Evolutionary conservation across 2,888 invertebrate genomes (phyloP).

Genomic region (Panzeria rudis): DNA sequence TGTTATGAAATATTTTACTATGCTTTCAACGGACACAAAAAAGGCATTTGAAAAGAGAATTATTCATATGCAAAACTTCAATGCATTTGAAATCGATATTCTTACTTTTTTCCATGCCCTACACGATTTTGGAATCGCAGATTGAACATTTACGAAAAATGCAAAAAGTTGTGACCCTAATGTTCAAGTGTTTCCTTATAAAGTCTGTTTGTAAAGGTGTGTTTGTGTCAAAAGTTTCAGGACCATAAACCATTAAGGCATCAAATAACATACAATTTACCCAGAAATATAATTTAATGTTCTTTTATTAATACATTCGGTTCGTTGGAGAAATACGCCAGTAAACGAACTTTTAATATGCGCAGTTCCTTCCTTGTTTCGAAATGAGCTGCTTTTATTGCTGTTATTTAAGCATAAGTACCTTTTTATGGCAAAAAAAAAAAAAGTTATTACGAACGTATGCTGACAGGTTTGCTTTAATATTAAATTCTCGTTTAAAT

Average conservation of each 20-base stretch:
- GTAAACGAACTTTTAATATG: background rate
- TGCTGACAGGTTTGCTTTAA: constrained; percentile 4
- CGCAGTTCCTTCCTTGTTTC: background rate
- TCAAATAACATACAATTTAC: constrained; percentile 6
- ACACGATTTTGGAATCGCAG: too few relatives aligned
- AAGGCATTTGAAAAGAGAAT: too few relatives aligned
- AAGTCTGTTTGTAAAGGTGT: background rate
- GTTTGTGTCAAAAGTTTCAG: background rate
- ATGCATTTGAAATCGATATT: too few relatives aligned
- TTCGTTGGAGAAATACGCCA: background rate
- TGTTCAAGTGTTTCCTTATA: background rate
- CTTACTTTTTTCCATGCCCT: too few relatives aligned
- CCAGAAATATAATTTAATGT: background rate
- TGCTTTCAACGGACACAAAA: too few relatives aligned
- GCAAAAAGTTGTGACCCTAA: too few relatives aligned
- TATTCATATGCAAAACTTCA: too few relatives aligned
- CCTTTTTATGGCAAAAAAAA: background rate
- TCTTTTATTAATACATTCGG: background rate
- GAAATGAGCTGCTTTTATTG: background rate
- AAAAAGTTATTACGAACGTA: background rate
- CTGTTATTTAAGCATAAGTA: background rate
- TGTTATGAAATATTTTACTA: too few relatives aligned
- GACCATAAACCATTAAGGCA: background rate
- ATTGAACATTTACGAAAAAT: too few relatives aligned
- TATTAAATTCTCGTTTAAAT: constrained; percentile 27